Percentiles rank a stretch among this genome's conserved stretches.
Conservation (phyloP, 2,888 invertebrate species). For the Thelaira solivaga region DNA sequence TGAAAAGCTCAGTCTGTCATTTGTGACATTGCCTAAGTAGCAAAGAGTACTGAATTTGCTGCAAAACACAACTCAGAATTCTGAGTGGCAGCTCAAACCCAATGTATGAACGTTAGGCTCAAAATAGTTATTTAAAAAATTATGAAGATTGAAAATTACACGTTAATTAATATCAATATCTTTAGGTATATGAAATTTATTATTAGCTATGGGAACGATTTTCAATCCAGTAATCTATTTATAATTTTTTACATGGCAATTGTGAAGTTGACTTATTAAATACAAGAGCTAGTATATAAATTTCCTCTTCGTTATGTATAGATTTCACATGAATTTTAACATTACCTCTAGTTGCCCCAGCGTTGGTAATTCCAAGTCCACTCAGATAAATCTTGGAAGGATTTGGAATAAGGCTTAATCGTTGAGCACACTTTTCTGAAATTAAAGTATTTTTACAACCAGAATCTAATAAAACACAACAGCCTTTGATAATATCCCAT, state of each 20-base stretch:
- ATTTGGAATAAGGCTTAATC: neutral
- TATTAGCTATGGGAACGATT: too few relatives aligned
- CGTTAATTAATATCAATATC: too few relatives aligned
- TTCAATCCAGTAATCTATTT: constrained; percentile 21
- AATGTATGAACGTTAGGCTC: too few relatives aligned
- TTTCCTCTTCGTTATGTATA: neutral
- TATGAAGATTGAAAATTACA: too few relatives aligned
- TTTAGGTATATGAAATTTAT: too few relatives aligned
- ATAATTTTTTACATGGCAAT: constrained; percentile 2
- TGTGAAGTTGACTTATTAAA: constrained; percentile 18
- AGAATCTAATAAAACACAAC: constrained; percentile 21
- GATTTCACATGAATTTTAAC: constrained; percentile 10
- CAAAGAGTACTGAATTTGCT: too few relatives aligned
- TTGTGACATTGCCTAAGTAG: too few relatives aligned
- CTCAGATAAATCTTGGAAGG: constrained; percentile 19
- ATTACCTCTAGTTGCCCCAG: constrained; percentile 23
- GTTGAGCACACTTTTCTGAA: constrained; percentile 10
- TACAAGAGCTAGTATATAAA: constrained; percentile 1
- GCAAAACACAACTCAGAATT: too few relatives aligned
- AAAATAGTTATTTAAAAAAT: too few relatives aligned
- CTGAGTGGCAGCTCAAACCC: too few relatives aligned
- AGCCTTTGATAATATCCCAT: constrained; percentile 34
- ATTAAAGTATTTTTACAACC: constrained; percentile 32
- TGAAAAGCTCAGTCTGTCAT: too few relatives aligned
- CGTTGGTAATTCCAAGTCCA: neutral